phyloP scores from a whole-genome alignment of 2,797 vertebrate genomes.

The Myotis daubentonii region DNA sequence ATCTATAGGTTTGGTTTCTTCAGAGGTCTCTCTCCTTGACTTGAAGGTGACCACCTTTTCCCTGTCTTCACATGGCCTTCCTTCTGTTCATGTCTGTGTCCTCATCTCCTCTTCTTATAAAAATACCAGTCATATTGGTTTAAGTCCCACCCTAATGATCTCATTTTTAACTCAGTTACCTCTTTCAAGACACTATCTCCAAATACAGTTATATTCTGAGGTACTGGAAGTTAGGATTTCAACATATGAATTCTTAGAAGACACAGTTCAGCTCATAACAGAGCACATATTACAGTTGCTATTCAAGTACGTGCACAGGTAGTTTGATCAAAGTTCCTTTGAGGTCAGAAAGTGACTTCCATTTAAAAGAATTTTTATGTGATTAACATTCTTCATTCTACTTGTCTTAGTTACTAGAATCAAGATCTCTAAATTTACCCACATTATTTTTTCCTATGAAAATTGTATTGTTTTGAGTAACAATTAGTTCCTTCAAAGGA shows the following conservation, averaged over 20 bases:
- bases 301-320: neutral
- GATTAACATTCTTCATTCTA: neutral
- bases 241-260: neutral
- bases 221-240: neutral
- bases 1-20: neutral
- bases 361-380: constrained; percentile 8
- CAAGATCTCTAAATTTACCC: neutral
- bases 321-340: constrained; percentile 42
- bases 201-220: neutral
- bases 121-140: neutral
- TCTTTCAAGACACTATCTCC: neutral
- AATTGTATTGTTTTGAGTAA: neutral
- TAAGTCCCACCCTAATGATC: neutral
- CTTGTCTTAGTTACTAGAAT: neutral
- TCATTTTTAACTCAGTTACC: constrained; percentile 6
- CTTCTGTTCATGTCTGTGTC: neutral
- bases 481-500: neutral
- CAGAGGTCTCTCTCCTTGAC: neutral
- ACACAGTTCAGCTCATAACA: neutral
- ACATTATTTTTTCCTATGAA: neutral
- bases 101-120: neutral
- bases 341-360: neutral
- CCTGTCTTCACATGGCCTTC: neutral
- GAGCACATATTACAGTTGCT: neutral
- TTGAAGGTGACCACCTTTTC: neutral